Conservation (phyloP, 2,797 vertebrate species). For the Mycteria americana region DNA sequence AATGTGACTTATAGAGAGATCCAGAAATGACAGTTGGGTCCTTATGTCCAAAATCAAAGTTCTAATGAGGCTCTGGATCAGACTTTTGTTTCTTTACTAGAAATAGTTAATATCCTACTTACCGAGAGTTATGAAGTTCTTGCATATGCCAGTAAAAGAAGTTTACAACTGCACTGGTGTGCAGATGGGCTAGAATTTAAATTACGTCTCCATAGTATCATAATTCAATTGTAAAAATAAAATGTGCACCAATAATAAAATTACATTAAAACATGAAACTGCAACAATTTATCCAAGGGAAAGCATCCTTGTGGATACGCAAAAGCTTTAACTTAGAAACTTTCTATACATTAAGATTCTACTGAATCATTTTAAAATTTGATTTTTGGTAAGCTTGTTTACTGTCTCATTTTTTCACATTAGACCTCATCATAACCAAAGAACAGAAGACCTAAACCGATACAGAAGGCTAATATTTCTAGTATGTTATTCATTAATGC, state of each 20-base stretch:
- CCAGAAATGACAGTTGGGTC: not conserved
- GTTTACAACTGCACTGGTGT: not conserved
- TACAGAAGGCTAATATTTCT: conserved; percentile 21
- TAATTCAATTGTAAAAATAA: not conserved
- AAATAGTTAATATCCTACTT: not conserved
- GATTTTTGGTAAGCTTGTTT: not conserved
- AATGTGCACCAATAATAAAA: not conserved
- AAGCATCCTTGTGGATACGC: not conserved
- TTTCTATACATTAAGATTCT: not conserved
- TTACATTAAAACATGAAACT: not conserved
- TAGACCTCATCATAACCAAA: not conserved
- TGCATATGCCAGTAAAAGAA: not conserved
- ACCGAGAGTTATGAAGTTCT: not conserved
- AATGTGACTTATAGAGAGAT: rapidly evolving
- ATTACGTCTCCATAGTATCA: not conserved
- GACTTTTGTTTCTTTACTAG: not conserved
- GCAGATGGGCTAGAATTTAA: not conserved
- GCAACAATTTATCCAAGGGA: not conserved
- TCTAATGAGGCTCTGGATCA: not conserved
- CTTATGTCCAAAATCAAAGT: not conserved
- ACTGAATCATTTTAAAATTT: not conserved
- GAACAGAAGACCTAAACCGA: conserved; percentile 41
- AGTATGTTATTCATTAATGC: conserved; percentile 37
- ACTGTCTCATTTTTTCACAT: conserved; percentile 13
- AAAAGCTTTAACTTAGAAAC: not conserved